Percentiles rank a stretch among this genome's conserved stretches.
These are phyloP conservation scores for Drosophila subpulchrella DNA, from an alignment of 1,140 invertebrate species.

Conservation along the genomic window DNA sequence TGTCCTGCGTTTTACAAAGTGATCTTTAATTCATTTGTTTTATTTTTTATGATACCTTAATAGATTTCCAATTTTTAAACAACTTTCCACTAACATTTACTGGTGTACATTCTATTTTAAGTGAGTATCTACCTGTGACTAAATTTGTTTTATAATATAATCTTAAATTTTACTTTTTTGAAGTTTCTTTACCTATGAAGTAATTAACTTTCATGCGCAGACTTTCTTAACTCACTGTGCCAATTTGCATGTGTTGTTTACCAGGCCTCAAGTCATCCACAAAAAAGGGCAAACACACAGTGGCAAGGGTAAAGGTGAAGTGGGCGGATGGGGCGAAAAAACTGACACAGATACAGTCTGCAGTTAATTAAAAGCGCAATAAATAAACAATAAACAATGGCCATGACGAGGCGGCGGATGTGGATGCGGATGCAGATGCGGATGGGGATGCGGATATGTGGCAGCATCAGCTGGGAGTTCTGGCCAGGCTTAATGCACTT, in stretches of 20 bases:
- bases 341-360: constrained; percentile 27
- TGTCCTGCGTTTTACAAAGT: too few species aligned
- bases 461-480: constrained; percentile 13
- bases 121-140: too few species aligned
- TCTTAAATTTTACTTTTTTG: background rate
- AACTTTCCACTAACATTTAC: too few species aligned
- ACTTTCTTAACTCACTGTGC: constrained; percentile 8
- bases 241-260: constrained; percentile 24
- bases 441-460: constrained; percentile 9
- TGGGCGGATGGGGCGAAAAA: constrained; percentile 8
- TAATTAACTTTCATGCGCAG: background rate
- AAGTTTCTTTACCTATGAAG: background rate
- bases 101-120: too few species aligned
- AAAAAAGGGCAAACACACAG: constrained; percentile 22
- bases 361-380: constrained; percentile 55
- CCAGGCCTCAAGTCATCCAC: constrained; percentile 37
- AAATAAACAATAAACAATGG: constrained; percentile 58
- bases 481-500: constrained; percentile 54
- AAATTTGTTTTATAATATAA: too few species aligned
- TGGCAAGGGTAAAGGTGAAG: constrained; percentile 2
- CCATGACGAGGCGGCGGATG: constrained; percentile 28
- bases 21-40: too few species aligned
- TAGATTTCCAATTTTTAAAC: too few species aligned
- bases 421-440: constrained; percentile 13
- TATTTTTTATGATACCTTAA: too few species aligned